phyloP scores from a whole-genome alignment of 1,140 invertebrate species.

The Cepaea nemoralis region DNA sequence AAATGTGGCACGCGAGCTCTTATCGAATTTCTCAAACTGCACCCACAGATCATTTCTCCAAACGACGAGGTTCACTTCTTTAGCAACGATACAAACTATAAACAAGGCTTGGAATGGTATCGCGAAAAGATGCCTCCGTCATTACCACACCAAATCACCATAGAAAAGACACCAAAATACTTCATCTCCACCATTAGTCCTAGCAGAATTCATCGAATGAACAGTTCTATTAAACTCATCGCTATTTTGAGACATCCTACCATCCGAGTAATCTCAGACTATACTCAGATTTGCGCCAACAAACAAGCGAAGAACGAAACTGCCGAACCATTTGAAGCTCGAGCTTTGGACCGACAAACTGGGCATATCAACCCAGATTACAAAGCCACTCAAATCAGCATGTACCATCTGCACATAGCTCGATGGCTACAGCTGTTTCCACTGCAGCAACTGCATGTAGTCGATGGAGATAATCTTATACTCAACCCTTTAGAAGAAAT shows the following conservation, averaged over 20 bases:
- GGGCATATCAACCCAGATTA: slow-evolving; percentile 62
- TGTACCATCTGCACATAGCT: slow-evolving; percentile 69
- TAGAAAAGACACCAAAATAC: slow-evolving; percentile 75
- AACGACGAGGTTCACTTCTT: slow-evolving; percentile 74
- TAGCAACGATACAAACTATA: slow-evolving; percentile 71
- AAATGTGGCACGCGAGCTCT: slow-evolving; percentile 73
- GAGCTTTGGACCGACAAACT: slow-evolving; percentile 62
- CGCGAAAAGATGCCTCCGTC: slow-evolving; percentile 68
- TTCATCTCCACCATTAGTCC: slow-evolving; percentile 81
- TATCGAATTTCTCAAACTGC: slow-evolving; percentile 71
- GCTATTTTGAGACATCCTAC: slow-evolving; percentile 92
- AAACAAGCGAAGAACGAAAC: slow-evolving; percentile 63
- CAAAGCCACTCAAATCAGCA: slow-evolving; percentile 66
- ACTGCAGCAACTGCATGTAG: slow-evolving; percentile 66
- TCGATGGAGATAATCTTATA: slow-evolving; percentile 68
- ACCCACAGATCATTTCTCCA: slow-evolving; percentile 69
- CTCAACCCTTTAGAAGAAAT: slow-evolving; percentile 65
- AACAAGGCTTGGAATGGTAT: slow-evolving; percentile 73
- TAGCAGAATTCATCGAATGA: slow-evolving; percentile 86
- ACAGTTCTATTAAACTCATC: slow-evolving; percentile 86
- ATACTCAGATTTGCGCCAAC: slow-evolving; percentile 79
- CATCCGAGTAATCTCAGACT: slow-evolving; percentile 92
- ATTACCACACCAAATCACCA: slow-evolving; percentile 69
- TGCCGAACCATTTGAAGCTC: slow-evolving; percentile 61
- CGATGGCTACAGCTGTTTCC: slow-evolving; percentile 67